A percentile compares a stretch with the other conserved stretches of the same genome.
Conservation (phyloP, 2,888 invertebrate genomes). For the Seira sanloemensis region DNA sequence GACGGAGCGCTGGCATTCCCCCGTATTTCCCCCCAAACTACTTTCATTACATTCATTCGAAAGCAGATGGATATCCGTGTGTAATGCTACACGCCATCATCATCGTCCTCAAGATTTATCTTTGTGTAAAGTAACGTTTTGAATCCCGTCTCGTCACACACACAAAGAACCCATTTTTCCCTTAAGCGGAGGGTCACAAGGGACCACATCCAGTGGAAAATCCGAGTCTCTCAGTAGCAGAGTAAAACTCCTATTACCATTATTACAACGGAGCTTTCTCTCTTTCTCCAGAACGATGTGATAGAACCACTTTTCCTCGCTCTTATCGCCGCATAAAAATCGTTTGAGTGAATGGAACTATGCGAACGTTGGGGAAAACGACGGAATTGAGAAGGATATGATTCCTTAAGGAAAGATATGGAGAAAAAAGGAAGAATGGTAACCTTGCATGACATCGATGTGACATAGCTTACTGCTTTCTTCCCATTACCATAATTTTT, state of each 20-base stretch:
- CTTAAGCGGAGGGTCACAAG: conserved; percentile 30
- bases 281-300: conserved; percentile 3
- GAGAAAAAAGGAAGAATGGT: conserved; percentile 33
- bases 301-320: conserved; percentile 22
- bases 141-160: conserved; percentile 18
- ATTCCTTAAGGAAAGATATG: conserved; percentile 25
- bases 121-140: too few species aligned
- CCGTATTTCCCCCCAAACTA: too few species aligned
- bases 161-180: conserved; percentile 19
- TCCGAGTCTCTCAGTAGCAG: conserved; percentile 17
- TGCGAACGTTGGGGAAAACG: background rate
- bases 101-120: too few species aligned
- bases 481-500: conserved; percentile 49
- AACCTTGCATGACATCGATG: conserved; percentile 50
- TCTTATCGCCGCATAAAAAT: conserved; percentile 12
- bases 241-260: background rate
- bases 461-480: conserved; percentile 47
- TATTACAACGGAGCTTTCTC: background rate
- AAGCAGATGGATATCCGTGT: too few species aligned
- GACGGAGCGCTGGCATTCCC: too few species aligned
- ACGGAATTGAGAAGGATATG: conserved; percentile 13
- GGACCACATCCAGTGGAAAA: conserved; percentile 29
- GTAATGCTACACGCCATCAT: too few species aligned
- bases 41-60: too few species aligned
- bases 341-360: background rate